Base-by-base conservation (phyloP, 2,888 invertebrate species). In the Cerastis rubricosa region DNA sequence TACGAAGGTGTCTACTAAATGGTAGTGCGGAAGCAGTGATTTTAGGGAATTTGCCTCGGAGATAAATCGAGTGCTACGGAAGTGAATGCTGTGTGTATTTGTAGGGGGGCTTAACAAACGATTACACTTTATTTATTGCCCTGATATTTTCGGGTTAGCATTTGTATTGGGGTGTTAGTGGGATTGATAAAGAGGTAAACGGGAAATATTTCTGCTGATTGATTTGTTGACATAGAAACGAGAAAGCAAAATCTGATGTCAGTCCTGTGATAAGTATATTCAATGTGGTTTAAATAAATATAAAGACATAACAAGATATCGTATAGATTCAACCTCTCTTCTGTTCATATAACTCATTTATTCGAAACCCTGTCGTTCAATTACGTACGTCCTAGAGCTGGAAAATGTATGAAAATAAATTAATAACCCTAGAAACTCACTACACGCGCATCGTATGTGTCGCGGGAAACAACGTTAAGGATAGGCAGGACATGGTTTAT, bases 31-130 rank as follows among this genome's bases (percentile, higher is more conserved):
- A 82, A 82, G 74, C 80, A 78, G 82, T 77, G 87, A 85, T 85
- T 87, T 70, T 78, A 64, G 75, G 29, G 85, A 86, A 86, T 87
- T 83, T 88, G 87, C 77, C 80, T 79, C 73, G 65, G 80, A 85
- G 82, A 82, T 85, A 88, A 84, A 86, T 85, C 80, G 80, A 80
- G 63, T 73, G 70, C 61, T n/a, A 57, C 65, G 76, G 72, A 78
- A 75, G 43, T 68, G 74, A 81, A 78, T 79, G 64, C 59, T 63
- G 59, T 73, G 64, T 80, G 79, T 81, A 78, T 78, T 84, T 65
- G 71, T 59, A 73, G 43, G 73, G 57, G 35, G 74, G 51, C 67
- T 87, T 81, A 80, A 78, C 85, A 78, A 80, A 75, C 73, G 76
- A 87, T 86, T 79, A 86, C 54, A 66, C n/a, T 67, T 79, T 76